Percentiles rank a stretch among this genome's conserved stretches.
phyloP scores from a whole-genome alignment of 2,797 vertebrate species.

The Monodelphis domestica region DNA sequence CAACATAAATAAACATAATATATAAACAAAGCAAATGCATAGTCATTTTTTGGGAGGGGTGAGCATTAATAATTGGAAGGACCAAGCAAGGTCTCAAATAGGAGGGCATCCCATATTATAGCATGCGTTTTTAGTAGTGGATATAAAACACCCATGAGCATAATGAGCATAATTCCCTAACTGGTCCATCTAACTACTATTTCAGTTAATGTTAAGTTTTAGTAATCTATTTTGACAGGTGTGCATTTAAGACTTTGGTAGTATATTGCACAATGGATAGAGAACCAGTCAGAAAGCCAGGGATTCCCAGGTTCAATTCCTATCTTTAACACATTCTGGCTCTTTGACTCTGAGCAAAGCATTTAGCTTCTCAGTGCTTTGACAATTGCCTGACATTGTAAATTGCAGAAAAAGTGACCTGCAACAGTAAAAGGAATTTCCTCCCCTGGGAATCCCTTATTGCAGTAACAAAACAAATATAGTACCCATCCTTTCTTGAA shows the following conservation, averaged over 20 bases:
- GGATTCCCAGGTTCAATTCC: not conserved
- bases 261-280: not conserved
- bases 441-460: not conserved
- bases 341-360: not conserved
- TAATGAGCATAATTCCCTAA: too few relatives aligned
- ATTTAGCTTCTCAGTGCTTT: not conserved
- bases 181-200: not conserved
- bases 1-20: not conserved
- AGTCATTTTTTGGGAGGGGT: not conserved
- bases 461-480: not conserved
- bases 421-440: not conserved
- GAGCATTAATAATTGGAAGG: not conserved
- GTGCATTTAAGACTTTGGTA: not conserved
- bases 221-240: not conserved
- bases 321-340: not conserved
- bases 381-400: not conserved
- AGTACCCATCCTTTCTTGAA: not conserved
- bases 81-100: not conserved
- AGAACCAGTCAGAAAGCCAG: not conserved
- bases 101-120: not conserved
- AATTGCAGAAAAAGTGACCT: not conserved
- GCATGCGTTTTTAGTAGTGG: not conserved
- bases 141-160: not conserved
- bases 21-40: not conserved
- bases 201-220: constrained; percentile 16